Percentiles rank a stretch among this genome's conserved stretches.
Evolutionary conservation across 2,888 invertebrate genomes (phyloP).

Genomic region (Yponomeuta plumbellus): DNA sequence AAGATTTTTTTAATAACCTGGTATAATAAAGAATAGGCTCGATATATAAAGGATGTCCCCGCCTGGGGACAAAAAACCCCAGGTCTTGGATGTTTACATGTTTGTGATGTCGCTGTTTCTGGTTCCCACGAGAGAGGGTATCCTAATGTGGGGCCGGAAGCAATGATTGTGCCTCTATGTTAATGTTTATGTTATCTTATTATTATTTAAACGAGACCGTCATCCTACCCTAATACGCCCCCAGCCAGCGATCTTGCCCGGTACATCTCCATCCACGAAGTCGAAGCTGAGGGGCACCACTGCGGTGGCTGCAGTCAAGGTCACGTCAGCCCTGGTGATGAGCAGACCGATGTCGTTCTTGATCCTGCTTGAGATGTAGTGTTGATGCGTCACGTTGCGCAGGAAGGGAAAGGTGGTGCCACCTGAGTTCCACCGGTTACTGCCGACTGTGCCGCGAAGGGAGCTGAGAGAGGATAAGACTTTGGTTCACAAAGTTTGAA

Average conservation of each 20-base stretch:
- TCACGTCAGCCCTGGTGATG: conserved; percentile 31
- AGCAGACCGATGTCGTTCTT: conserved; percentile 55
- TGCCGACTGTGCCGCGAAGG: conserved; percentile 46
- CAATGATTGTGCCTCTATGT: too few relatives aligned
- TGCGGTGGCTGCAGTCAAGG: conserved; percentile 22
- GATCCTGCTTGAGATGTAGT: conserved; percentile 41
- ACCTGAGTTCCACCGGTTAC: conserved; percentile 47
- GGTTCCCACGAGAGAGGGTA: too few relatives aligned
- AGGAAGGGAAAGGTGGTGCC: conserved; percentile 37
- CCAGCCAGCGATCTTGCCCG: conserved; percentile 45
- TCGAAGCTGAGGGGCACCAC: conserved; percentile 31
- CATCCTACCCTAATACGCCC: conserved; percentile 47
- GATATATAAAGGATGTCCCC: too few relatives aligned
- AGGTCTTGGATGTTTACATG: too few relatives aligned
- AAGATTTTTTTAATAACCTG: too few relatives aligned
- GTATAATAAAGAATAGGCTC: too few relatives aligned
- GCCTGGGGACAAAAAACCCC: too few relatives aligned
- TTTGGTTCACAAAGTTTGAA: neutral
- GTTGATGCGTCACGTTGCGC: conserved; percentile 46
- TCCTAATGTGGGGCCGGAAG: too few relatives aligned
- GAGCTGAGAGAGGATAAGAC: conserved; percentile 29
- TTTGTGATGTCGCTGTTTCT: too few relatives aligned
- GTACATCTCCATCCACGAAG: conserved; percentile 28
- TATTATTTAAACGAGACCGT: too few relatives aligned
- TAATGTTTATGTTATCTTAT: too few relatives aligned